Base-by-base conservation (phyloP, 2,797 vertebrate species). In the Sebastes miniatus region DNA sequence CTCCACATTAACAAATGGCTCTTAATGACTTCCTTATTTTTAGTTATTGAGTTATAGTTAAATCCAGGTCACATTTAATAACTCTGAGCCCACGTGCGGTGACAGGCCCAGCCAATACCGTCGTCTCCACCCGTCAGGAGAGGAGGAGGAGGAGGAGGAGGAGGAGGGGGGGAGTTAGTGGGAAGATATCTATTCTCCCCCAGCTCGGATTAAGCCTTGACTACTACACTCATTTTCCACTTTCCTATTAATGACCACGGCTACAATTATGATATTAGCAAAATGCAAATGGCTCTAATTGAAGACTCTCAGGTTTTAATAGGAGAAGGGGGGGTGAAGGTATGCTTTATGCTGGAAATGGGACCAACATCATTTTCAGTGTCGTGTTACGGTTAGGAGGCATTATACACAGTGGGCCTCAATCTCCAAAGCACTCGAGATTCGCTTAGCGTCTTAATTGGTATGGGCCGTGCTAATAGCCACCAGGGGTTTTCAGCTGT, bases 261-360 rank as follows among this genome's bases (percentile, higher is more conserved):
- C 94, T 92, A 93, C 95, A 96, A 96, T 96, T 96, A 96, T 95
- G 95, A 95, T 95, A 96, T 96, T 96, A 95, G 93, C 88, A 87
- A 94, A 93, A 95, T 95, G 95, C 95, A 95, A 96, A 96, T 96
- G 93, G 86, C 69, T 93, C 92, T 95, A 96, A 96, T 96, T 96
- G 94, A 94, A 95, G 94, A 94, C 93, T 94, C 94, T 96, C 91
- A 92, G 93, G 91, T 95, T 93, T 95, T 95, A 95, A 92, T 93
- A 84, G 88, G 91, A 83, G 91, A 57, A 24, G 74, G 52, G n/a
- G 22, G 92, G 86, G 92, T 89, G 90, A 92, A 92, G 93, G 92
- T 95, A 89, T 91, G 89, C 79, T 84, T 93, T 94, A 89, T 86
- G 81, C 77, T 87, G 86, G 81, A 92, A 92, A 90, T 90, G 89